Evolutionary conservation across 2,113 vertebrate species (phyloP).

Genomic region (Scatophagus argus): DNA sequence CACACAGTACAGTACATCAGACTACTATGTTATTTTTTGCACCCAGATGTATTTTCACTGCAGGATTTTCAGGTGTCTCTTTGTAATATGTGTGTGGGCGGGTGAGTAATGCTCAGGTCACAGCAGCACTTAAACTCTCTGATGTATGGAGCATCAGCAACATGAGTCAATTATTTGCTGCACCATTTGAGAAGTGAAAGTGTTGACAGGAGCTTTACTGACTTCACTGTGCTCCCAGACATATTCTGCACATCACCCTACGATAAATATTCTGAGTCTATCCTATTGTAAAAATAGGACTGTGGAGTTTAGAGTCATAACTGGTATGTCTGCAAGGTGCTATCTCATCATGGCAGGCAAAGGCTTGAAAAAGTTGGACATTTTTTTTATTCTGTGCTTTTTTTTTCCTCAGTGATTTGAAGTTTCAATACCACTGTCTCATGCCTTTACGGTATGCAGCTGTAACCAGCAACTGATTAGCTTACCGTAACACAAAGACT

Average conservation of each 20-base stretch:
- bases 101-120: slow-evolving; percentile 53
- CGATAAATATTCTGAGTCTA: slow-evolving; percentile 37
- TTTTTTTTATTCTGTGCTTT: neutral
- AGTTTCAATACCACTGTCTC: neutral
- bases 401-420: neutral
- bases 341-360: neutral
- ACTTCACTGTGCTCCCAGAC: slow-evolving; percentile 30
- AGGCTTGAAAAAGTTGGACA: slow-evolving; percentile 2
- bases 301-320: slow-evolving; percentile 12
- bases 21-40: slow-evolving; percentile 7
- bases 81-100: slow-evolving; percentile 2
- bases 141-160: slow-evolving; percentile 52
- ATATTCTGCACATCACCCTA: slow-evolving; percentile 13
- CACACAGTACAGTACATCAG: neutral
- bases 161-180: slow-evolving; percentile 65
- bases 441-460: neutral
- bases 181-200: slow-evolving; percentile 39
- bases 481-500: neutral
- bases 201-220: slow-evolving; percentile 49
- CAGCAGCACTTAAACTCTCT: slow-evolving; percentile 55
- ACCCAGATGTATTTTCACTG: slow-evolving; percentile 11
- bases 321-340: neutral
- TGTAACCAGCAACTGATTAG: neutral
- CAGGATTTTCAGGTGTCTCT: slow-evolving; percentile 36
- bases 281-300: slow-evolving; percentile 35